Conservation (phyloP, 1,140 invertebrate genomes). For the Ooceraea biroi region DNA sequence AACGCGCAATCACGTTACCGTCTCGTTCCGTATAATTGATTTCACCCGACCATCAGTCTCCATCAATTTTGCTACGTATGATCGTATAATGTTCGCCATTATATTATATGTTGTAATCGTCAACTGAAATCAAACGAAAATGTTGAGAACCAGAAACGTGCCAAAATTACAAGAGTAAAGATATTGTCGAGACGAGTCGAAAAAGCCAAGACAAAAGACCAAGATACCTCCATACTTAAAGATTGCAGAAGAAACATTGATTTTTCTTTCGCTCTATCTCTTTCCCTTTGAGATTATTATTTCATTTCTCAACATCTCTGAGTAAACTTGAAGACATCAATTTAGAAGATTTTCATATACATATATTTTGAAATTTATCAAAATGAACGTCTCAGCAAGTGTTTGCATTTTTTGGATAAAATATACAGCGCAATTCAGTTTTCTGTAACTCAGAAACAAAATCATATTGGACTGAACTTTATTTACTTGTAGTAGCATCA, state of each 20-base stretch:
- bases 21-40: constrained; percentile 33
- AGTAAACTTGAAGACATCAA: neutral
- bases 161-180: neutral
- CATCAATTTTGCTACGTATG: constrained; percentile 1
- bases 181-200: too few species aligned
- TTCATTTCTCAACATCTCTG: neutral
- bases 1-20: constrained; percentile 39
- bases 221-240: too few species aligned
- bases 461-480: too few species aligned
- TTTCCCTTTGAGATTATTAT: neutral
- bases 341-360: too few species aligned
- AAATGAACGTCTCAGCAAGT: too few species aligned
- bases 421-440: too few species aligned
- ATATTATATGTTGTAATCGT: neutral
- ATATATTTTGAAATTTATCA: too few species aligned
- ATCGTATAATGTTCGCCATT: neutral
- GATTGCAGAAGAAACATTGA: neutral
- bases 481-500: too few species aligned
- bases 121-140: neutral
- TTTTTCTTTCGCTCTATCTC: neutral
- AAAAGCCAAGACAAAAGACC: too few species aligned
- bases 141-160: neutral
- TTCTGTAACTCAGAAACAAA: too few species aligned
- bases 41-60: neutral
- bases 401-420: too few species aligned